These are phyloP conservation scores for Salminus brasiliensis DNA, from an alignment of 2,113 vertebrate genomes.

Conservation along the genomic window DNA sequence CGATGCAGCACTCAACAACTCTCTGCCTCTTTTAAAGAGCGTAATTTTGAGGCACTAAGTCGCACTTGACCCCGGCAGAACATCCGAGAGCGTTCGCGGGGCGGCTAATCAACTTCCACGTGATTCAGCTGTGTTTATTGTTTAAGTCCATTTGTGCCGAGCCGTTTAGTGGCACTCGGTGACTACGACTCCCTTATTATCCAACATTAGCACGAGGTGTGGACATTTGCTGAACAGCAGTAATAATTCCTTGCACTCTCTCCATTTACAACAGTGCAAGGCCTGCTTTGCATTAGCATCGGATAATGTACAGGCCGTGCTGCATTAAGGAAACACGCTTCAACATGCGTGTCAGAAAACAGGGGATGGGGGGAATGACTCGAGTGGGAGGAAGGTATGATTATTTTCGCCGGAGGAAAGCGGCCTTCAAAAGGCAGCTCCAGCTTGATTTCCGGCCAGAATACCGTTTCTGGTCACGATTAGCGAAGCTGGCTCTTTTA, in stretches of 20 bases:
- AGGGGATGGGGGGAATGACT: constrained; percentile 27
- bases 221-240: constrained; percentile 27
- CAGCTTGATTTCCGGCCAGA: background rate
- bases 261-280: background rate
- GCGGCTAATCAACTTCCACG: constrained; percentile 10
- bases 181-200: constrained; percentile 27
- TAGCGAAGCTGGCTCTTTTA: background rate
- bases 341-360: background rate
- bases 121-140: constrained; percentile 30
- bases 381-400: constrained; percentile 21
- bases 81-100: background rate
- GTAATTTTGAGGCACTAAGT: background rate
- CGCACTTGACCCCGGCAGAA: background rate
- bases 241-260: constrained; percentile 3
- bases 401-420: constrained; percentile 18
- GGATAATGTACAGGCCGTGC: background rate
- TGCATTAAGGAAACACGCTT: background rate
- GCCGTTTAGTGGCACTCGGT: background rate
- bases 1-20: background rate
- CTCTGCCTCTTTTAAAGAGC: background rate
- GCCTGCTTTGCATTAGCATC: constrained; percentile 8
- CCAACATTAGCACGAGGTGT: background rate
- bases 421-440: constrained; percentile 9
- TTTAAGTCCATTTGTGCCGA: constrained; percentile 31
- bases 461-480: background rate